Base-by-base conservation (phyloP, 2,797 vertebrate genomes). In the Poeciliopsis presidionis region DNA sequence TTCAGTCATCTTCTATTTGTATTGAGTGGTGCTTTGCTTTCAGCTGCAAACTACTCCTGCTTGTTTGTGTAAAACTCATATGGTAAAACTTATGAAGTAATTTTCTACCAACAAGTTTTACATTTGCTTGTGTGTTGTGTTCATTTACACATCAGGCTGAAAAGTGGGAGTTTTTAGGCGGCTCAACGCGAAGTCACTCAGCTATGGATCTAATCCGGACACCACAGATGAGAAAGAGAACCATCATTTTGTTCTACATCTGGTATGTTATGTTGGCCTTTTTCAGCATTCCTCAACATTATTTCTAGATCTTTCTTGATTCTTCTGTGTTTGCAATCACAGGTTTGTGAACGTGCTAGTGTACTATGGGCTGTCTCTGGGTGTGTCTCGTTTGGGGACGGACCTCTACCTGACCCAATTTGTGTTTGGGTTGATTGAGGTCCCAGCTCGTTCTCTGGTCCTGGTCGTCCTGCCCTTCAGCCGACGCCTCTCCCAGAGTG, bases 321-420 rank as follows among this genome's bases (percentile, higher is more conserved):
- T 41, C 25, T 76, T 16, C 30, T 53, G n/a, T 18, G 3, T 39
- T 78, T 2, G 30, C 11, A 7, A 25, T 84, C 87, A 20, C 79
- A 97, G 97, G 97, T 98, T 97, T 94, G 96, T 95, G 74, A 96
- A 97, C 75, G 97, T 96, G 61, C 88, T 99, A 82, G 96, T 96
- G 73, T 98, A 97, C 92, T 98, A 96, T 0, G 97, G 97, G n/a
- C 88, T 99, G 53, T 94, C 96, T 9, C 85, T 98, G 74, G 96
- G 96, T 0, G 95, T 97, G n/a, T 96, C 96, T 25, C 94, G 93
- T 86, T 94, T 98, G 28, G 97, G 97, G 8, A 88, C 96, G 67
- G 81, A 98, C 90, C 95, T 98, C 86, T 97, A 97, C 90, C 81
- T 97, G 87, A 97, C 96, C 0, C 96, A 98, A 90, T 95, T 98